phyloP scores from a whole-genome alignment of 2,113 vertebrate species.

The Benitochromis conjunctus region DNA sequence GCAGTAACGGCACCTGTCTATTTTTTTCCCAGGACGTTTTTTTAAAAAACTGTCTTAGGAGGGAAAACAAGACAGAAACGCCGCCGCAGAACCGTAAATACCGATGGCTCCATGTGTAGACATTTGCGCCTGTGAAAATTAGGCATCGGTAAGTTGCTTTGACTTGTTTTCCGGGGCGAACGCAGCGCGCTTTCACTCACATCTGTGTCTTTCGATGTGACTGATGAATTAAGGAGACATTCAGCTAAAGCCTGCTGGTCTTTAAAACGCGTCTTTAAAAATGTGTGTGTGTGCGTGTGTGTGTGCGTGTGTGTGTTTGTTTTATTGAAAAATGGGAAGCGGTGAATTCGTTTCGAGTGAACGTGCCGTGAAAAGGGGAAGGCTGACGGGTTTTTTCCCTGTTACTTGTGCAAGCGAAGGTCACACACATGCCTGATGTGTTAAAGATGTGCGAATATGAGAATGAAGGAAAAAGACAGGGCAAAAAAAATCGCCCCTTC shows the following conservation, averaged over 20 bases:
- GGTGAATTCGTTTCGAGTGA: not conserved
- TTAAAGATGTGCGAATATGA: not conserved
- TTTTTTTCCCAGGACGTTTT: not conserved
- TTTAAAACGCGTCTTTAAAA: not conserved
- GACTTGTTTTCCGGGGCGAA: slow-evolving; percentile 24
- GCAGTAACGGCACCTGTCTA: slow-evolving; percentile 28
- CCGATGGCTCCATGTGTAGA: slow-evolving; percentile 19
- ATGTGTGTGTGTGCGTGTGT: fast-evolving
- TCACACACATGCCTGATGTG: slow-evolving; percentile 30
- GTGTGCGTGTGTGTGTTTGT: not conserved
- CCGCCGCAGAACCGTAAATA: not conserved
- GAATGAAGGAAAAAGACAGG: not conserved
- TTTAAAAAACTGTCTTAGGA: not conserved
- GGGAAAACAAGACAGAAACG: not conserved
- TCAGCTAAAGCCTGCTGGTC: not conserved
- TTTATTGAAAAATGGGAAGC: not conserved
- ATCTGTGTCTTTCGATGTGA: not conserved
- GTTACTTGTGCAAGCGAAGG: slow-evolving; percentile 45
- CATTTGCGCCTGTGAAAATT: slow-evolving; percentile 23
- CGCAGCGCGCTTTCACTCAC: slow-evolving; percentile 4
- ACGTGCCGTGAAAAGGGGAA: not conserved
- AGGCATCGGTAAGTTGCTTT: slow-evolving; percentile 59
- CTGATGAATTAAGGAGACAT: not conserved
- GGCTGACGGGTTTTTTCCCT: not conserved
- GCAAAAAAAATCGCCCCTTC: not conserved